These are phyloP conservation scores for Bagarius yarrelli DNA, from an alignment of 2,113 vertebrate species.

Conservation along the genomic window DNA sequence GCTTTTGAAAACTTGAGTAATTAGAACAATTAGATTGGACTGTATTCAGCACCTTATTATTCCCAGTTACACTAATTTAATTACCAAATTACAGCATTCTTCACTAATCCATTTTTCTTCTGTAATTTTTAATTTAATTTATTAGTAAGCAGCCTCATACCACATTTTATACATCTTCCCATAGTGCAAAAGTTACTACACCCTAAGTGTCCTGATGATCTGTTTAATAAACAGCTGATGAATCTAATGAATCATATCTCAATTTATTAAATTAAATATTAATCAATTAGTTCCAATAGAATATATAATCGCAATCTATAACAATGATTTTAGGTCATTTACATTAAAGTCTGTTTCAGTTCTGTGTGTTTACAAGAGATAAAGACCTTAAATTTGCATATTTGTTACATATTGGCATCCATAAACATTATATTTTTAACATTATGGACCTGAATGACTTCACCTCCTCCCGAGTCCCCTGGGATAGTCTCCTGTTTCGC, in stretches of 20 bases:
- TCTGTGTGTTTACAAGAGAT: background rate
- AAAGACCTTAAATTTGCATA: background rate
- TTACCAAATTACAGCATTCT: background rate
- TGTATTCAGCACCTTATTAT: background rate
- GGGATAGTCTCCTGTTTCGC: too few species aligned
- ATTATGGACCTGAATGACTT: too few species aligned
- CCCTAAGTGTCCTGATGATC: background rate
- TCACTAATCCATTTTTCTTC: background rate
- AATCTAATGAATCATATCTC: too few species aligned
- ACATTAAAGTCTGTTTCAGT: too few species aligned
- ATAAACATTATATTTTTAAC: too few species aligned
- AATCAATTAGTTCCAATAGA: too few species aligned
- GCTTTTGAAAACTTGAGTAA: too few species aligned
- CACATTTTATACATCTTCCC: background rate
- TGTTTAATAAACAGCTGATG: background rate
- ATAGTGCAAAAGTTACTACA: background rate
- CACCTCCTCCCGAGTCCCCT: too few species aligned
- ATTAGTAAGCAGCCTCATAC: background rate
- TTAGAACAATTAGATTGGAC: background rate
- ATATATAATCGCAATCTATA: too few species aligned
- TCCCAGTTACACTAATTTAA: background rate
- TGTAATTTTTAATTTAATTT: background rate
- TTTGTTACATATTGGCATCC: background rate
- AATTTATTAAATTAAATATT: too few species aligned
- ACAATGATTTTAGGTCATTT: too few species aligned